Percentiles rank a stretch among this genome's conserved stretches.
Conservation (phyloP, 2,888 invertebrate species). For the Pollenia griseotomentosa region DNA sequence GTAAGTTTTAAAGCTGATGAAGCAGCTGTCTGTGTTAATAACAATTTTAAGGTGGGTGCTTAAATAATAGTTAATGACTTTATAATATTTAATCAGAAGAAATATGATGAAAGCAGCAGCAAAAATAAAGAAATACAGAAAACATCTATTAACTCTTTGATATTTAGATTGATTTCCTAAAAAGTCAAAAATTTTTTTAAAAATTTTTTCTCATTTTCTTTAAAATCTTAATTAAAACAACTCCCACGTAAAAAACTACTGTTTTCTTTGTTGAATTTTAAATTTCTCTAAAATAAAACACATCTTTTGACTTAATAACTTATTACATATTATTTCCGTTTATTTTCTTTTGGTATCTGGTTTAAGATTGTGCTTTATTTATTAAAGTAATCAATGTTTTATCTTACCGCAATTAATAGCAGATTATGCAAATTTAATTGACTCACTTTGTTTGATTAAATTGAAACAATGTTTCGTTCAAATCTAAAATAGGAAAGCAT, state of each 20-base stretch:
- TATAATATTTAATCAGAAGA: slow-evolving; percentile 60
- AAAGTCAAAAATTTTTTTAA: too few species aligned
- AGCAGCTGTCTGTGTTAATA: slow-evolving; percentile 70
- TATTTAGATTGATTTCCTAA: background rate
- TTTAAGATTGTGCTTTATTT: slow-evolving; percentile 48
- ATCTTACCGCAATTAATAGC: slow-evolving; percentile 80
- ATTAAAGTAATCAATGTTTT: slow-evolving; percentile 72
- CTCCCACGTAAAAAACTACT: too few species aligned
- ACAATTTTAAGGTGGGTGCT: slow-evolving; percentile 67
- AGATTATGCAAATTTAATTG: slow-evolving; percentile 79
- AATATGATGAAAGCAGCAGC: slow-evolving; percentile 26
- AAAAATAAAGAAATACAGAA: background rate
- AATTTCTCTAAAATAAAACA: too few species aligned
- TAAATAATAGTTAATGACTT: slow-evolving; percentile 71
- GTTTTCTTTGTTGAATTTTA: too few species aligned
- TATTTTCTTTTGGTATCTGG: background rate
- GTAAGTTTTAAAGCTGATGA: slow-evolving; percentile 61
- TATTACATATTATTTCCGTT: too few species aligned
- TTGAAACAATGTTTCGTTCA: slow-evolving; percentile 39
- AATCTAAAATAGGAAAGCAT: slow-evolving; percentile 5
- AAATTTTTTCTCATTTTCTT: too few species aligned
- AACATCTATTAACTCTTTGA: background rate
- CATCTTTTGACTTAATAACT: too few species aligned
- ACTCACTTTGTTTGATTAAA: slow-evolving; percentile 51
- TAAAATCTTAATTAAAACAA: too few species aligned